Percentiles rank a stretch among this genome's conserved stretches.
Evolutionary conservation across 1,140 invertebrate genomes (phyloP).

Genomic region (Ceratina japonica): DNA sequence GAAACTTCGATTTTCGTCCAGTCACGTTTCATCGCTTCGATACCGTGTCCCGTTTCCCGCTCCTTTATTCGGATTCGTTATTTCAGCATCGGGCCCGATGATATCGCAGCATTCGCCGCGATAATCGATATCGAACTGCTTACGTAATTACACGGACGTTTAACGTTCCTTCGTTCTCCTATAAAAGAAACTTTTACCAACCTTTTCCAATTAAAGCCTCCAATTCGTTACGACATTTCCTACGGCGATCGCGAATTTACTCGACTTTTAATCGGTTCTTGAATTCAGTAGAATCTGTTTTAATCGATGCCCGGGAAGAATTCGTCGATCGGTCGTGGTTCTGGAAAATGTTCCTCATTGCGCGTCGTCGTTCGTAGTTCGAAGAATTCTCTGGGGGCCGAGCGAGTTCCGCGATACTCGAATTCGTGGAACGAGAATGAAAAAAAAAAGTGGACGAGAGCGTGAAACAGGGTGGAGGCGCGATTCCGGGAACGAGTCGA

Average conservation of each 20-base stretch:
- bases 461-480: constrained; percentile 49
- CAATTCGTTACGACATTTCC: no score
- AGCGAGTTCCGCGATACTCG: background rate
- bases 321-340: no score
- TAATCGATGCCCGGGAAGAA: no score
- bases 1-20: constrained; percentile 64
- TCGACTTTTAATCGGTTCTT: no score
- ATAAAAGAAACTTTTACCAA: background rate
- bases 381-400: no score
- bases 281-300: no score
- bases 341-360: no score
- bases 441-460: background rate
- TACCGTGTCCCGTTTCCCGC: constrained; percentile 57
- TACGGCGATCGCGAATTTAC: no score
- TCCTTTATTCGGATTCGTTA: constrained; percentile 70
- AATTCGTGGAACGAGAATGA: constrained; percentile 43
- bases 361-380: no score
- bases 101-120: constrained; percentile 57
- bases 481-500: constrained; percentile 61
- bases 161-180: no score
- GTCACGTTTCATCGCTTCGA: constrained; percentile 75
- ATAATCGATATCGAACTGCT: constrained; percentile 64
- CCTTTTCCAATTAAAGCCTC: background rate
- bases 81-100: constrained; percentile 66
- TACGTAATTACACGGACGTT: background rate